These are phyloP conservation scores for Chlamydotis undulata DNA, from an alignment of 2,113 vertebrate genomes.

Conservation along the genomic window DNA sequence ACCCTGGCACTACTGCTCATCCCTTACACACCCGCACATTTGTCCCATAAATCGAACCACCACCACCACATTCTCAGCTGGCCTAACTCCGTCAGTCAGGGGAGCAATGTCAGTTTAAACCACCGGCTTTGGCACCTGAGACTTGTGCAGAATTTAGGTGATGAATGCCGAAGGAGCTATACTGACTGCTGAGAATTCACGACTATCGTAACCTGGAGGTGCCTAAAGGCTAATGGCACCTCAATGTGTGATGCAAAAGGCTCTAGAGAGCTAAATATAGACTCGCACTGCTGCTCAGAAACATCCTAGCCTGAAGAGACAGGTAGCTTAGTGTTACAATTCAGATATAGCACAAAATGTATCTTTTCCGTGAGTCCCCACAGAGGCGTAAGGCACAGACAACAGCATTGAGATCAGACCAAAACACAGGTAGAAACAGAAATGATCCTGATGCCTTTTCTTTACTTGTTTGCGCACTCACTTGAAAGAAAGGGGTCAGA, in stretches of 20 bases:
- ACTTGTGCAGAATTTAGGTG: not conserved
- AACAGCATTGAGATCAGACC: not conserved
- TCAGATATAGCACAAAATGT: not conserved
- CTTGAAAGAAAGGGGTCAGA: not conserved
- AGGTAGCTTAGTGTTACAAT: slow-evolving; percentile 12
- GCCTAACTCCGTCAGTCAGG: not conserved
- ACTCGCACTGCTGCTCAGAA: slow-evolving; percentile 19
- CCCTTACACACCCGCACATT: not conserved
- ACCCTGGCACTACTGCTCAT: not conserved
- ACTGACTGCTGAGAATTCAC: slow-evolving; percentile 38
- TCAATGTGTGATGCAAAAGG: slow-evolving; percentile 18
- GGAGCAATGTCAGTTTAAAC: slow-evolving; percentile 36
- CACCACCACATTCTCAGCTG: slow-evolving; percentile 18
- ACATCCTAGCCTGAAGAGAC: slow-evolving; percentile 12
- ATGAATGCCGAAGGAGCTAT: not conserved
- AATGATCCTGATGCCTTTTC: not conserved
- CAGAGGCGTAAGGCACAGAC: not conserved
- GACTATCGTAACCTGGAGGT: slow-evolving; percentile 49
- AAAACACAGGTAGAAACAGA: not conserved
- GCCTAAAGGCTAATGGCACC: slow-evolving; percentile 57
- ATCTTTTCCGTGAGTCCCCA: not conserved
- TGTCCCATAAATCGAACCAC: not conserved
- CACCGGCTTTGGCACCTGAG: slow-evolving; percentile 42
- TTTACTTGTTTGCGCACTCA: not conserved
- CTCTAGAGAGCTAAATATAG: slow-evolving; percentile 45